Base-by-base conservation (phyloP, 1,140 invertebrate species). In the Drosophila trapezifrons region DNA sequence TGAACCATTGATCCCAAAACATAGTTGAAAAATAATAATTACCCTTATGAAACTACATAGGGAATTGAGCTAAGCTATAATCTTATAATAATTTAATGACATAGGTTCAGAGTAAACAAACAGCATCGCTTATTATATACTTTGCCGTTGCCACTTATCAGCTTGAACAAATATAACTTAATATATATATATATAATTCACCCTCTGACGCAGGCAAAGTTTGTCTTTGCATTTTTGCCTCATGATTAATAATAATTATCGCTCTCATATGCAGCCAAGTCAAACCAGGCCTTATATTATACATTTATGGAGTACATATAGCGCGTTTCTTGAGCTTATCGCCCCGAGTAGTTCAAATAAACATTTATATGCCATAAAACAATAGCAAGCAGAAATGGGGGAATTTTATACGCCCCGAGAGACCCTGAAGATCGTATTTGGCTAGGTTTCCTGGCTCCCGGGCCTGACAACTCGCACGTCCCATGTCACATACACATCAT, bases 191-290 rank as follows among this genome's bases (percentile, higher is more conserved):
- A 7, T 40, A 38, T 69, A 51, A 27, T 22, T 38, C 45, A 25
- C 1, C 13, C 46, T 67, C 62, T 71, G 66, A 70, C 65, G 67
- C 67, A 70, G 49, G 43, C 66, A 57, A 56, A 70, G 49, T 71
- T 70, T 56, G 64, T 42, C 20, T 70, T 70, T 70, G 45, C 52
- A 75, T 56, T 75, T 57, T 76, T 75, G 52, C 40, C 43, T 76
- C 40, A 52, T 76, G 73, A 76, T 66, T 76, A 76, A 76, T 76
- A 64, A 66, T 58, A 75, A 76, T 75, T 71, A 51, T 49, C 37
- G 32, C 29, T 35, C 25, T 52, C 49, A 63, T 64, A 51, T 66
- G 40, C 69, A 27, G 46, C 15, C 15, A 56, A 73, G 56, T 72
- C 71, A 54, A 72, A 72, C 25, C 71, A 63, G 65, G 59, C 59